Evolutionary conservation across 2,888 invertebrate species (phyloP).

Genomic region (Andrena bucephala): DNA sequence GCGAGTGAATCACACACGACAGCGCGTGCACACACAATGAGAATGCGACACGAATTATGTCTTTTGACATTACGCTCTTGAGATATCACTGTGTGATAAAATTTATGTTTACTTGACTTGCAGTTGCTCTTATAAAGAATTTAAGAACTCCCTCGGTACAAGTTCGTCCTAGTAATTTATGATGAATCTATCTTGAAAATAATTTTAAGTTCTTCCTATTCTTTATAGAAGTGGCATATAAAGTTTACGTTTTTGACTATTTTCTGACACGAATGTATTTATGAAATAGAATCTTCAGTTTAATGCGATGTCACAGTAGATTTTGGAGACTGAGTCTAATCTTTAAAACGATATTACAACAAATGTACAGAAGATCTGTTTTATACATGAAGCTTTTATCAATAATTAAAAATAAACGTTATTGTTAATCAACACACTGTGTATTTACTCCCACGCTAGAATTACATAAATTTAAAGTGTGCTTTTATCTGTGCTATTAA

Average conservation of each 20-base stretch:
- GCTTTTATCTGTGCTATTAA: no score
- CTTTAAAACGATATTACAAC: constrained; percentile 69
- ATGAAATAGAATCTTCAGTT: constrained; percentile 42
- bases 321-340: constrained; percentile 75
- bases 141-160: constrained; percentile 3
- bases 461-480: not conserved
- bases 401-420: constrained; percentile 76
- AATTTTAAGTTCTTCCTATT: constrained; percentile 36
- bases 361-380: constrained; percentile 77
- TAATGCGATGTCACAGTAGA: constrained; percentile 51
- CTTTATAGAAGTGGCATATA: constrained; percentile 26
- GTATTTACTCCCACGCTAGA: constrained; percentile 2
- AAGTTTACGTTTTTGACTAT: constrained; percentile 34
- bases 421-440: constrained; percentile 73
- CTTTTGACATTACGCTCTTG: constrained; percentile 29
- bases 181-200: constrained; percentile 9
- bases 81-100: constrained; percentile 68
- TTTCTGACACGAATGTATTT: constrained; percentile 43
- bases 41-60: constrained; percentile 30
- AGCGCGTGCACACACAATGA: constrained; percentile 35
- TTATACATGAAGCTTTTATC: constrained; percentile 80
- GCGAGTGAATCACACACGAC: constrained; percentile 24
- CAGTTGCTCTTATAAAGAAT: constrained; percentile 32
- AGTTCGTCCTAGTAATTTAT: not conserved
- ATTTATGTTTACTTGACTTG: constrained; percentile 47